These are phyloP conservation scores for Coelopa pilipes DNA, from an alignment of 2,888 invertebrate genomes.

Conservation along the genomic window DNA sequence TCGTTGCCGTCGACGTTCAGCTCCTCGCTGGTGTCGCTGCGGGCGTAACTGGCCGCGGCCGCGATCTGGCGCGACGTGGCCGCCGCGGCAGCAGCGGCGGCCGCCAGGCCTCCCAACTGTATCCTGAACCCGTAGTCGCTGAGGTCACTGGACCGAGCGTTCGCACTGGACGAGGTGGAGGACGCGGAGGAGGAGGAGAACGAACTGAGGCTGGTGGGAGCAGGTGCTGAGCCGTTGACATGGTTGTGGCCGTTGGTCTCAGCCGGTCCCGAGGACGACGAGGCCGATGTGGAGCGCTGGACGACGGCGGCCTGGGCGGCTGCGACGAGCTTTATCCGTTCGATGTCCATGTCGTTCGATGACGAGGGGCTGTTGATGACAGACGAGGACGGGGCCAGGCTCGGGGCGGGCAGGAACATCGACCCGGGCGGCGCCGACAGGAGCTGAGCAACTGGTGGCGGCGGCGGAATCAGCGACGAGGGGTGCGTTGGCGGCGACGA, in stretches of 20 bases:
- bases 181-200: constrained; percentile 45
- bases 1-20: constrained; percentile 67
- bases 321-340: constrained; percentile 66
- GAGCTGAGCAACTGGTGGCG: constrained; percentile 41
- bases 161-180: constrained; percentile 44
- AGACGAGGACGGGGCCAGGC: constrained; percentile 37
- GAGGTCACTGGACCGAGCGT: constrained; percentile 55
- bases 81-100: constrained; percentile 64
- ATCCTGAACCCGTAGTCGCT: constrained; percentile 68
- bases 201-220: constrained; percentile 41
- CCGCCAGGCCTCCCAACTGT: constrained; percentile 66
- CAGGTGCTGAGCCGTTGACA: neutral
- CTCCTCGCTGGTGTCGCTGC: constrained; percentile 67
- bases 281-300: constrained; percentile 49
- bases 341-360: constrained; percentile 62
- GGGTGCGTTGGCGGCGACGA: constrained; percentile 21
- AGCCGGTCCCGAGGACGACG: constrained; percentile 36
- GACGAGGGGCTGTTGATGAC: constrained; percentile 41
- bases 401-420: constrained; percentile 39
- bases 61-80: constrained; percentile 63
- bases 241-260: neutral
- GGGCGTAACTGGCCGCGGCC: constrained; percentile 63
- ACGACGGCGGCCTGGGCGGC: constrained; percentile 58
- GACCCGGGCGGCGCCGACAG: constrained; percentile 47
- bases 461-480: constrained; percentile 20